Conservation (phyloP, 1,140 invertebrate genomes). For the Leptinotarsa defecta region DNA sequence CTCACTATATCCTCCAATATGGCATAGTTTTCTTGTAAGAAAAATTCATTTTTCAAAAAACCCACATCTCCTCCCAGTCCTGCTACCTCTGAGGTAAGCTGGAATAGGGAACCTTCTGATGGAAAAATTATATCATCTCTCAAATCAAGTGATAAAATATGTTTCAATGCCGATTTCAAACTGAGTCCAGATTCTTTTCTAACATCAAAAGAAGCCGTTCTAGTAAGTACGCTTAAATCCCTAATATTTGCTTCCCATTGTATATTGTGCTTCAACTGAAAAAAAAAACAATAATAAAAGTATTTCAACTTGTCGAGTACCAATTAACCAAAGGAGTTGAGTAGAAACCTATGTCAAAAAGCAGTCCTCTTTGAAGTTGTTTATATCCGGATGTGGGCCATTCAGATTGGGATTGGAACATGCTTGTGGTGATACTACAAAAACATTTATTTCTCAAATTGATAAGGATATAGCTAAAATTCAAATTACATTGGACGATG, state of each 20-base stretch:
- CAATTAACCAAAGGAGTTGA: constrained; percentile 60
- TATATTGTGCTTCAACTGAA: constrained; percentile 75
- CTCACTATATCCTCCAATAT: constrained; percentile 70
- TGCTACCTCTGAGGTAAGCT: constrained; percentile 77
- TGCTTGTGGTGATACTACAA: constrained; percentile 66
- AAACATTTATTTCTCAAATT: constrained; percentile 27
- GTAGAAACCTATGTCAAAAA: constrained; percentile 69
- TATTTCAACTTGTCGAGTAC: background rate
- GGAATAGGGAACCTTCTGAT: constrained; percentile 68
- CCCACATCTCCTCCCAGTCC: constrained; percentile 86
- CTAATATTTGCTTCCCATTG: constrained; percentile 83
- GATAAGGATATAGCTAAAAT: background rate
- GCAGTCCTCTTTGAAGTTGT: constrained; percentile 65
- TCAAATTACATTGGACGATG: constrained; percentile 62
- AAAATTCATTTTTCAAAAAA: constrained; percentile 82
- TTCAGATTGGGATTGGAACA: constrained; percentile 75
- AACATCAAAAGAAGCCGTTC: constrained; percentile 74
- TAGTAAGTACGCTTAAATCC: constrained; percentile 68
- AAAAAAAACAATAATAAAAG: constrained; percentile 30
- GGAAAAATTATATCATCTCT: constrained; percentile 82
- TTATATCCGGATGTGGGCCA: constrained; percentile 82
- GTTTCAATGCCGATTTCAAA: constrained; percentile 81
- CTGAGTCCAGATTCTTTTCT: constrained; percentile 83
- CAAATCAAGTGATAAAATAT: constrained; percentile 77
- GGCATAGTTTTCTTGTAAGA: constrained; percentile 76